Base-by-base conservation (phyloP, 2,113 vertebrate species). In the Microcebus lehilahytsara region DNA sequence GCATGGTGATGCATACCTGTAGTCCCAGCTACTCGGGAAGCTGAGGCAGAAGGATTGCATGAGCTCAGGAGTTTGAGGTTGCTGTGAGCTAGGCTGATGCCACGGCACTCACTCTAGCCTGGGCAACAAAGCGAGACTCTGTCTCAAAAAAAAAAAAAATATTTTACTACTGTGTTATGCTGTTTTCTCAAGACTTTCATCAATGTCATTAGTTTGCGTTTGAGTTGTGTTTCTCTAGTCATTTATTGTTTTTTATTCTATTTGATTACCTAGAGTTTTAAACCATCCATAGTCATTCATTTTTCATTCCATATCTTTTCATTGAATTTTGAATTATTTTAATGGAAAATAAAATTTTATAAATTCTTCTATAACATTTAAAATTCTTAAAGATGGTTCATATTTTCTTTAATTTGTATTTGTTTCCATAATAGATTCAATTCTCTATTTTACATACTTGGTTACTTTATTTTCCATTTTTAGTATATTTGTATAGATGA, bases 261-360 rank as follows among this genome's bases (percentile, higher is more conserved):
- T 78, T 62, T 32, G 13, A 80, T 16, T 69, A 78, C 13, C 40
- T 13, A 86, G 13, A 75, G 27, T 81, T 81, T 42, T 51, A 66
- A 96, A 75, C 58, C 20, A 66, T 66, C 20, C 19, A 66, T 74
- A 8, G 30, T 14, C 16, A 71, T 66, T 27, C 22, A 51, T 90
- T 93, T 22, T 22, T 64, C 56, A 5, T 81, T 81, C 12, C 25
- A 67, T 49, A 83, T 23, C 4, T 19, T 91, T 86, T 67, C 20
- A 83, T 23, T 79, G 92, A 83, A 87, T 58, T 69, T 93, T 77
- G 34, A 93, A 37, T 85, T 77, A 5, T 75, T 80, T 91, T 34
- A 80, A 86, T 91, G 91, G 34, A 74, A 94, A 93, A 40, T 1
- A 32, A 58, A 58, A 83, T 96, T 95, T 53, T 64, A 75, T 51